Evolutionary conservation across 2,797 vertebrate genomes (phyloP).

Genomic region (Sardinella longiceps): DNA sequence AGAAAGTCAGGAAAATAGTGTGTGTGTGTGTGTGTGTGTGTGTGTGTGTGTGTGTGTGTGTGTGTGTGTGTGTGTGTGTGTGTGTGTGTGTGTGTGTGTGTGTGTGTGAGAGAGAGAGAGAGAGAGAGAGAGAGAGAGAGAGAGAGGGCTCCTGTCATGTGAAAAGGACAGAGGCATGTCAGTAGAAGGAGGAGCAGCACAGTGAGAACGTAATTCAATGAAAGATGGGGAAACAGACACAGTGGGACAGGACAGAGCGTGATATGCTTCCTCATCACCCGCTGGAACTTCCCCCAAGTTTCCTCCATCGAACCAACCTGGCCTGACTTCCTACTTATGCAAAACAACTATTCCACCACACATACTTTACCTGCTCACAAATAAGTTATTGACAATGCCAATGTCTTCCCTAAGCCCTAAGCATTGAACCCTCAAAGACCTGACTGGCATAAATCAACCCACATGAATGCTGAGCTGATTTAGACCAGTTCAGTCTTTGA

Average conservation of each 20-base stretch:
- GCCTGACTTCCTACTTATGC: not conserved
- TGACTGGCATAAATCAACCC: too few relatives aligned
- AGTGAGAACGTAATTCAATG: conserved; percentile 30
- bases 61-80: too few relatives aligned
- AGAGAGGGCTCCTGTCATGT: conserved; percentile 10
- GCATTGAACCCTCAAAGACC: too few relatives aligned
- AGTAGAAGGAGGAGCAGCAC: not conserved
- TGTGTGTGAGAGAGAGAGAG: not conserved
- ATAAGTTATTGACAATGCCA: not conserved
- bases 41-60: too few relatives aligned
- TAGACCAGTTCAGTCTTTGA: too few relatives aligned
- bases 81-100: too few relatives aligned
- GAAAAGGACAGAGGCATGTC: not conserved
- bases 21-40: too few relatives aligned
- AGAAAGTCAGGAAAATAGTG: not conserved
- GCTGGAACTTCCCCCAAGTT: not conserved
- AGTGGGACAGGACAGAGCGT: not conserved
- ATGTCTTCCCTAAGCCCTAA: too few relatives aligned
- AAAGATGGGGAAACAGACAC: conserved; percentile 26
- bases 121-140: not conserved
- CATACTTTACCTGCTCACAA: not conserved
- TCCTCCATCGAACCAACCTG: not conserved
- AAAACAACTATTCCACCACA: not conserved
- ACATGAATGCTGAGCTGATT: too few relatives aligned
- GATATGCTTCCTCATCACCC: not conserved